phyloP scores from a whole-genome alignment of 1,140 invertebrate species.

The Phymastichus coffea region DNA sequence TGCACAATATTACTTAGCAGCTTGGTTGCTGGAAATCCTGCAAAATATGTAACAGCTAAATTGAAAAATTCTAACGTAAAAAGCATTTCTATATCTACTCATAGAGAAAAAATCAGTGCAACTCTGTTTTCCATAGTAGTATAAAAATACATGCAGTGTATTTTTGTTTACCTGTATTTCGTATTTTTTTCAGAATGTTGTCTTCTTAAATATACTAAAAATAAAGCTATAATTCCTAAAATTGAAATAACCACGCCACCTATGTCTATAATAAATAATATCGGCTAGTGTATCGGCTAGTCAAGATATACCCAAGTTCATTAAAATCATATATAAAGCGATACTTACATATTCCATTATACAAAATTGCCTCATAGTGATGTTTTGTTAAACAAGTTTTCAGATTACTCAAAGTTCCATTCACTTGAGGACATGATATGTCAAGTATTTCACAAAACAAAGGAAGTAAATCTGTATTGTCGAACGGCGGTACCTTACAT shows the following conservation, averaged over 20 bases:
- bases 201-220: constrained; percentile 16
- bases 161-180: constrained; percentile 11
- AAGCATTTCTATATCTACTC: too few relatives aligned
- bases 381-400: constrained; percentile 37
- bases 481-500: constrained; percentile 59
- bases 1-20: not conserved
- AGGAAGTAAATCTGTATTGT: constrained; percentile 67
- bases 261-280: constrained; percentile 16
- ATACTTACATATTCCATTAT: constrained; percentile 33
- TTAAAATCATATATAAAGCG: not conserved
- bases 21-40: not conserved
- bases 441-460: constrained; percentile 67
- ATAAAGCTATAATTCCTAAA: constrained; percentile 18
- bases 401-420: constrained; percentile 52
- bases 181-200: not conserved
- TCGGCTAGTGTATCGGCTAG: too few relatives aligned
- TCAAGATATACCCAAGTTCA: too few relatives aligned
- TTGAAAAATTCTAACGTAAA: too few relatives aligned
- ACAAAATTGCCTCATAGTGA: constrained; percentile 22
- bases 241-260: constrained; percentile 17
- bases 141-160: too few relatives aligned
- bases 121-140: too few relatives aligned
- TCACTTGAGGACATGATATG: constrained; percentile 53
- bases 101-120: not conserved
- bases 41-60: constrained; percentile 5